phyloP scores from a whole-genome alignment of 2,113 vertebrate genomes.

The Aspiorhynchus laticeps region DNA sequence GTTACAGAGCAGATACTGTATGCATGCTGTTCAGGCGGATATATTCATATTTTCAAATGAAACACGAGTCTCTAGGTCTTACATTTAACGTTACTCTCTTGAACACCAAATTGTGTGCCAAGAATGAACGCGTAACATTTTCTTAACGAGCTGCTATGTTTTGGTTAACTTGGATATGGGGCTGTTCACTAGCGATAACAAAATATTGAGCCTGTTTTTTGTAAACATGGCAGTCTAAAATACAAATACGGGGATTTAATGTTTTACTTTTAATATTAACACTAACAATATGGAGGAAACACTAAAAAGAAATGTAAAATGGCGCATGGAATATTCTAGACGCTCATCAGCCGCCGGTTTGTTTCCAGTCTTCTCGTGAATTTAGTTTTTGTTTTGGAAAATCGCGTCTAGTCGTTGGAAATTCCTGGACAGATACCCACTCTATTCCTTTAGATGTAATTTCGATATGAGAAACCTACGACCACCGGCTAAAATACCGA shows the following conservation, averaged over 20 bases:
- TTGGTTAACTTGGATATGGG: neutral
- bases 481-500: neutral
- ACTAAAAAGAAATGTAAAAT: conserved; percentile 56
- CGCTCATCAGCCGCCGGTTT: neutral
- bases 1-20: neutral
- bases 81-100: neutral
- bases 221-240: neutral
- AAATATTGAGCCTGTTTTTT: neutral
- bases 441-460: neutral
- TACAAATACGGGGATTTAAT: neutral
- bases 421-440: neutral
- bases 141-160: neutral
- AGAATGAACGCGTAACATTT: neutral
- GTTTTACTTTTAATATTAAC: neutral
- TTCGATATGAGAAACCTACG: neutral
- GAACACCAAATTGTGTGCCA: neutral
- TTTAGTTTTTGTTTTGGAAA: neutral
- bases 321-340: conserved; percentile 59
- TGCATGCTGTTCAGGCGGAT: neutral
- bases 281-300: conserved; percentile 59
- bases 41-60: neutral
- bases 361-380: neutral
- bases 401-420: neutral
- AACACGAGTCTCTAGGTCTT: neutral
- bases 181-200: neutral